Evolutionary conservation across 53 echinoderm and acorn worm genomes (phyloP), one percentile per base, ranked within the genome.

Genomic region (Echinarachnius parma): DNA sequence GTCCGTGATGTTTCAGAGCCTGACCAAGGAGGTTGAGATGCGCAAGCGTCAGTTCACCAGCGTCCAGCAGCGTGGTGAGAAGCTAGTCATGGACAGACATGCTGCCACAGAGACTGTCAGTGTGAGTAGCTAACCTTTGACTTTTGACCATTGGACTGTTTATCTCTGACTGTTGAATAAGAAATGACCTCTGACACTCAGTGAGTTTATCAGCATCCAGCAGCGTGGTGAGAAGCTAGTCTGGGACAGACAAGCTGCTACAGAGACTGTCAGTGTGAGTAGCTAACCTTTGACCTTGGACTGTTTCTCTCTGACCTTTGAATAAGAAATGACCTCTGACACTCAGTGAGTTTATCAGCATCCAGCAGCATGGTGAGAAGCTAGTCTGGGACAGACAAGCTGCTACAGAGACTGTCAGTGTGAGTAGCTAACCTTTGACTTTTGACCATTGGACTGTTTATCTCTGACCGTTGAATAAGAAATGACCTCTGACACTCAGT

Each of bases 41-140:
- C 82, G 92, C 31, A 88, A 98, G 82, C 84, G 81, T 33, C 91
- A 88, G 77, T 86, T 98, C 62, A 98, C 82, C 26, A 66, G 84
- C 21, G 81, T 98, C 21, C 83, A 88, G 77, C 76, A 82, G 69
- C 85, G 83, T 23, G 98, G 98, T 7, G 88, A 98, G 20, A 76
- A 88, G 75, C 72, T 88, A 53, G 76, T 85, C 19, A 33, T 57
- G 24, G 88, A 84, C n/a, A 67, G 79, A 42, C 98, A 98, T 59
- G 91, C 98, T 1, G 91, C 88, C 24, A 77, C 89, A 19, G 85
- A 90, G 24, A 85, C 82, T 18, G 58, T 82, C 57, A 78, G 81
- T 78, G 90, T 82, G 79, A 82, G 82, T 55, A 3, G 34, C 19
- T 32, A 21, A 16, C 21, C 29, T 53, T 14, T 9, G 42, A 42